These are phyloP conservation scores for Nannoperca australis DNA, from an alignment of 2,797 vertebrate species.

Conservation along the genomic window DNA sequence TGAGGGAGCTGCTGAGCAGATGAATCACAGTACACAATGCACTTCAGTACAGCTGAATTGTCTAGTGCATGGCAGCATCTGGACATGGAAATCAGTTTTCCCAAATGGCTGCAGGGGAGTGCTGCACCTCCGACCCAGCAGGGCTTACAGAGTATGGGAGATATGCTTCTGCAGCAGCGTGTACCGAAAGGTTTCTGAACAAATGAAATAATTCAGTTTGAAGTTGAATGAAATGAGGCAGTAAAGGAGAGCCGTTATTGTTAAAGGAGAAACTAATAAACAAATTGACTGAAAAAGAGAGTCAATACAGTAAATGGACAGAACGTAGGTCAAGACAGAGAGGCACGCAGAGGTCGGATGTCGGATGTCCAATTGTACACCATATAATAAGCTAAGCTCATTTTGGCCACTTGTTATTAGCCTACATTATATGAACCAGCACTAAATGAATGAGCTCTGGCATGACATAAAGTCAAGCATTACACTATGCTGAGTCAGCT, in stretches of 20 bases:
- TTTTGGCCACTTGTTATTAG: neutral
- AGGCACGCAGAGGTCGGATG: neutral
- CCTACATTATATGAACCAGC: neutral
- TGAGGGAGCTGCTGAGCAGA: slow-evolving; percentile 25
- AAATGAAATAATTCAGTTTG: neutral
- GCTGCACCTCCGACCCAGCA: neutral
- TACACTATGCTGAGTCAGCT: slow-evolving; percentile 34
- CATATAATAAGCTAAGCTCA: slow-evolving; percentile 4
- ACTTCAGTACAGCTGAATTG: neutral
- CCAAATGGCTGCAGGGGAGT: slow-evolving; percentile 1
- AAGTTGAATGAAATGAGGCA: neutral
- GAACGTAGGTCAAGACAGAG: neutral
- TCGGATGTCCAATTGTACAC: neutral
- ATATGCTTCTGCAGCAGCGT: neutral
- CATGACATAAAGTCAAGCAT: neutral
- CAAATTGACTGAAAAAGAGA: neutral
- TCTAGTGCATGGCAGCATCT: slow-evolving; percentile 14
- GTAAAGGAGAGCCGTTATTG: neutral
- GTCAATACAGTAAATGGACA: neutral
- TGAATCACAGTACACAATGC: slow-evolving; percentile 10
- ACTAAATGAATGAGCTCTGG: slow-evolving; percentile 7
- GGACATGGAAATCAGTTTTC: slow-evolving; percentile 18
- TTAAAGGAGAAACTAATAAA: neutral
- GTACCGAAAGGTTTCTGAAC: neutral
- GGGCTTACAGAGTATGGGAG: neutral